Base-by-base conservation (phyloP, 64 coral and sea anemone genomes). In the Porites australiensis region DNA sequence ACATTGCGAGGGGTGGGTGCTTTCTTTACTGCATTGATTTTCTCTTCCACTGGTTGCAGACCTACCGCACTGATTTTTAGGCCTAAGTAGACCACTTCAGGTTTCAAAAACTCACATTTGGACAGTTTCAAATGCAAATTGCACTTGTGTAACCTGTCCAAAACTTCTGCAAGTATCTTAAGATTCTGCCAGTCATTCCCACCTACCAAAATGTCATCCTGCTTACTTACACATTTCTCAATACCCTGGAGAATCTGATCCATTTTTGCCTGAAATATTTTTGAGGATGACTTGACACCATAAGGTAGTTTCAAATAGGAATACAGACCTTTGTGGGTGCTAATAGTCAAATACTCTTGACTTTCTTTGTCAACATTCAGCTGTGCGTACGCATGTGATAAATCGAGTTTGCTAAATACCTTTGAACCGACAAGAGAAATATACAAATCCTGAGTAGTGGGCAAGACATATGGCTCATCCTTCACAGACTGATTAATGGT, bases 81-180 rank as follows among this genome's bases (percentile, higher is more conserved):
- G 3, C 86, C 86, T 88, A 88, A 27, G 64, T 89, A 89, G 20
- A 77, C 74, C 58, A 89, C 87, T 77, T 63, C 87, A 76, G 72
- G 87, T 74, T 89, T 89, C 86, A 76, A 64, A 89, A 89, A 89
- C 50, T 89, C 72, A 62, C 90, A 92, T 75, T 92, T 86, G 16
- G 65, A 18, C 22, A 76, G 13, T 82, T 92, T 92, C 58, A 92
- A 72, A 68, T 64, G 90, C 23, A 92, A 65, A 74, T 72, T 82
- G 45, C 72, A 64, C 49, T 72, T 64, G 70, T 70, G 48, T 59
- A 75, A 73, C 72, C 81, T 92, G 60, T 63, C 4, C 10, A 13
- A 63, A 13, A 13, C 11, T 2, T 13, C 16, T 16, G 16, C 4
- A 63, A 13, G 10, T 16, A 37, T 37, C 27, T 37, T 37, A 37